A percentile compares a stretch with the other conserved stretches of the same genome.
phyloP scores from a whole-genome alignment of 1,140 invertebrate species.

The Megalonaias nervosa region DNA sequence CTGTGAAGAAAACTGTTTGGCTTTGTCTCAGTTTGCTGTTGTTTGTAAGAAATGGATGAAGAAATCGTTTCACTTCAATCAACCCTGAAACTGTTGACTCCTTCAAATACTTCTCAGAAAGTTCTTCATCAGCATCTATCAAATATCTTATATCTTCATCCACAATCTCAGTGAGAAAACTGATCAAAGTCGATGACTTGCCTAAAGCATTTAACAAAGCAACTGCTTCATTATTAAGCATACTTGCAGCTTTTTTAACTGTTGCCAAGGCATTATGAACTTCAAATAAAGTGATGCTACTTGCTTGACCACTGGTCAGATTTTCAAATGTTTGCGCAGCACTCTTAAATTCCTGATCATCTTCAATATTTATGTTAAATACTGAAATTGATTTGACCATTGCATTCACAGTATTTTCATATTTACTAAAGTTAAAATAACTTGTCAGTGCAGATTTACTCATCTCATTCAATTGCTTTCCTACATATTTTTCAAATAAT shows the following conservation, averaged over 20 bases:
- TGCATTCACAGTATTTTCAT: too few species aligned
- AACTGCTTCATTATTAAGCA: not conserved
- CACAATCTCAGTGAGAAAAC: constrained; percentile 21
- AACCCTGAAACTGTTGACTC: constrained; percentile 37
- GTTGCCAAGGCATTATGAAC: not conserved
- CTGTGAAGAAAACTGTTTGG: constrained; percentile 2
- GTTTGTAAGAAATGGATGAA: constrained; percentile 11
- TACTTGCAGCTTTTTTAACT: constrained; percentile 1
- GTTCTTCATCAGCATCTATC: constrained; percentile 45
- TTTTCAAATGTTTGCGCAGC: constrained; percentile 11
- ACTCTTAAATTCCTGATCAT: too few species aligned
- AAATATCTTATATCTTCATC: constrained; percentile 35
- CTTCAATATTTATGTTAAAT: too few species aligned
- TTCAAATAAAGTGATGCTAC: not conserved
- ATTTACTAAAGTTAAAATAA: too few species aligned
- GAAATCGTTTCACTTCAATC: constrained; percentile 33
- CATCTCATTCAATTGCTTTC: too few species aligned
- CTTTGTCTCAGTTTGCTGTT: not conserved
- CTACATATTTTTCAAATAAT: too few species aligned
- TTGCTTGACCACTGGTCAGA: not conserved
- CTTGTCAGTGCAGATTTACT: too few species aligned
- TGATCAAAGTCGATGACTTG: constrained; percentile 20
- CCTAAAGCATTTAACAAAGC: constrained; percentile 23
- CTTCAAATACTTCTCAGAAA: constrained; percentile 35
- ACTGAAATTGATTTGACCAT: too few species aligned